These are phyloP conservation scores for Mystacornis crossleyi DNA, from an alignment of 2,113 vertebrate species.

Conservation along the genomic window DNA sequence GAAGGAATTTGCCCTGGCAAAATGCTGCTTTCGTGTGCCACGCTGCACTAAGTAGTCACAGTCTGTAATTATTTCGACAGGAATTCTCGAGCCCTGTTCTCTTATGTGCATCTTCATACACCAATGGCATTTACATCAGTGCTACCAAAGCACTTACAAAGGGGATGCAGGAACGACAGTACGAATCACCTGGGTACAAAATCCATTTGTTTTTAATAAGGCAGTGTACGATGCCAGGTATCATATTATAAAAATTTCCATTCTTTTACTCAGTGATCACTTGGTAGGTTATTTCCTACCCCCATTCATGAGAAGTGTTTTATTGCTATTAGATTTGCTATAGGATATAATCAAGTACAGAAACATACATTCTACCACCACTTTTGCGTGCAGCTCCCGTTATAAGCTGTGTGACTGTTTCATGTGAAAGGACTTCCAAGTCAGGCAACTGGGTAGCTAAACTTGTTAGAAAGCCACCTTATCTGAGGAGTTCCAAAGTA, in stretches of 20 bases:
- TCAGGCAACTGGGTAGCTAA: background rate
- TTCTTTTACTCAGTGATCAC: background rate
- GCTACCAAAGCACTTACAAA: background rate
- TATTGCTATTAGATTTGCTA: background rate
- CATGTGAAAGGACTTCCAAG: background rate
- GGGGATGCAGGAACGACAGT: background rate
- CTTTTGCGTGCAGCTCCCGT: background rate
- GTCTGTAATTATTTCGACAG: background rate
- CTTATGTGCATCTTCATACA: background rate
- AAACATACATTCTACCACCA: rapidly evolving
- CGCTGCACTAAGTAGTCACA: background rate
- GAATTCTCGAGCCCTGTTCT: background rate
- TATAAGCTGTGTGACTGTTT: background rate
- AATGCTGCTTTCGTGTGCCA: background rate
- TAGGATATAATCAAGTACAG: background rate
- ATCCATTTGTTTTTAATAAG: background rate
- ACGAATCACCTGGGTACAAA: background rate
- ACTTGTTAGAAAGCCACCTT: background rate
- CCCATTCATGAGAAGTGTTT: background rate
- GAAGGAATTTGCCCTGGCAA: background rate
- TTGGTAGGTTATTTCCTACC: background rate
- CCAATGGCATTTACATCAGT: background rate
- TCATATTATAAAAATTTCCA: background rate
- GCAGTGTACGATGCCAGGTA: background rate
- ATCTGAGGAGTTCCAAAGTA: background rate